Evolutionary conservation across 2,113 vertebrate genomes (phyloP).

Genomic region (Natator depressus): DNA sequence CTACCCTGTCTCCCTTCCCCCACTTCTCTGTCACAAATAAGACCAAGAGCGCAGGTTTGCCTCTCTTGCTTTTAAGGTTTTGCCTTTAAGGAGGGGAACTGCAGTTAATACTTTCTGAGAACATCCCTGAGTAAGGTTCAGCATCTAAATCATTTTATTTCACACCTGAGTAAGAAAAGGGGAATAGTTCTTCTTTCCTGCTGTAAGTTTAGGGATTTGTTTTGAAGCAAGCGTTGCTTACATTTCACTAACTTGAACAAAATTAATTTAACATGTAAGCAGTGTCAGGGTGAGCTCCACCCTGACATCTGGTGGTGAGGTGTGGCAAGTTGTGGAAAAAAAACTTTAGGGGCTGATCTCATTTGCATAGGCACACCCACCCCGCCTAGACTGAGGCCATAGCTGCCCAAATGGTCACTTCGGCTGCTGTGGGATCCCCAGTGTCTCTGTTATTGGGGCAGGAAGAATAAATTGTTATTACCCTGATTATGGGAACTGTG

Average conservation of each 20-base stretch:
- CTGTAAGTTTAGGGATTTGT: background rate
- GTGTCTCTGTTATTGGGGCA: no score
- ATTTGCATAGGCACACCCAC: no score
- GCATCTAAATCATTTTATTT: background rate
- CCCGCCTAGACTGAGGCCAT: no score
- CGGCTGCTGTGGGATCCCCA: no score
- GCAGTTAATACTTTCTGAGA: background rate
- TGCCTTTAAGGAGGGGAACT: background rate
- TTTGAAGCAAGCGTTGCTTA: background rate
- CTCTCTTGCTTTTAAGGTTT: background rate
- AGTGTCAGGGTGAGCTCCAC: no score
- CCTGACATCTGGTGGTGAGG: no score
- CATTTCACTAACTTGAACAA: background rate
- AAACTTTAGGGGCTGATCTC: no score
- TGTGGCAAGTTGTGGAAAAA: no score
- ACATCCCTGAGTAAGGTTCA: accelerated
- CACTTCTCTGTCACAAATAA: background rate
- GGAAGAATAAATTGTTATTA: no score
- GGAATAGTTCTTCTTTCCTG: background rate
- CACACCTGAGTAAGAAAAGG: background rate
- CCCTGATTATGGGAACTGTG: no score
- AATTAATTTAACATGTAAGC: background rate
- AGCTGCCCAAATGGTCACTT: no score
- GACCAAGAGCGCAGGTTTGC: background rate
- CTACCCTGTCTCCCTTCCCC: background rate